These are phyloP conservation scores for Nothoprocta perdicaria DNA, from an alignment of 2,113 vertebrate genomes.

Conservation along the genomic window DNA sequence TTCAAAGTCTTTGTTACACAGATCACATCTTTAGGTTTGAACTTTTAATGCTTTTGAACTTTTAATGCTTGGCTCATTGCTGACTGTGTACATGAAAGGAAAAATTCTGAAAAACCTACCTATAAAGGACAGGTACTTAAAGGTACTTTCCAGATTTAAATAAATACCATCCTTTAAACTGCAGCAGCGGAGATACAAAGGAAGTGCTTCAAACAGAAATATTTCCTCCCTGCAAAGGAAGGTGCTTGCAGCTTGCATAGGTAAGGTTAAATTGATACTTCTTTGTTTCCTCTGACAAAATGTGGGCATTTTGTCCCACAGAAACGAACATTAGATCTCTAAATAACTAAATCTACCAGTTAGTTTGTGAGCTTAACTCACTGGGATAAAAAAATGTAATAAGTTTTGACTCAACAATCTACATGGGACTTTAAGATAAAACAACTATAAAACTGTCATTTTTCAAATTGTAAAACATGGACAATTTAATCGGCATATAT, in stretches of 20 bases:
- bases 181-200: background rate
- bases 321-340: background rate
- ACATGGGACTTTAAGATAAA: background rate
- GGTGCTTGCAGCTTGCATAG: background rate
- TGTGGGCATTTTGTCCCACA: background rate
- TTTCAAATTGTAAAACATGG: background rate
- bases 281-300: background rate
- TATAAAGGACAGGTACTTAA: background rate
- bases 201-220: background rate
- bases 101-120: background rate
- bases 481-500: background rate
- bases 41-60: background rate
- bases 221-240: conserved; percentile 2
- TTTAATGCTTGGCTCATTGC: background rate
- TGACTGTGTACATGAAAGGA: background rate
- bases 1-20: background rate
- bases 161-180: background rate
- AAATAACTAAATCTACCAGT: background rate
- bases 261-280: conserved; percentile 45
- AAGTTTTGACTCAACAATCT: background rate
- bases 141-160: background rate
- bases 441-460: background rate
- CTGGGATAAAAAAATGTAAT: background rate
- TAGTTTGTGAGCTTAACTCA: background rate
- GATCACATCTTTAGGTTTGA: background rate